Base-by-base conservation (phyloP, 1,140 invertebrate genomes). In the Drosophila bocqueti region DNA sequence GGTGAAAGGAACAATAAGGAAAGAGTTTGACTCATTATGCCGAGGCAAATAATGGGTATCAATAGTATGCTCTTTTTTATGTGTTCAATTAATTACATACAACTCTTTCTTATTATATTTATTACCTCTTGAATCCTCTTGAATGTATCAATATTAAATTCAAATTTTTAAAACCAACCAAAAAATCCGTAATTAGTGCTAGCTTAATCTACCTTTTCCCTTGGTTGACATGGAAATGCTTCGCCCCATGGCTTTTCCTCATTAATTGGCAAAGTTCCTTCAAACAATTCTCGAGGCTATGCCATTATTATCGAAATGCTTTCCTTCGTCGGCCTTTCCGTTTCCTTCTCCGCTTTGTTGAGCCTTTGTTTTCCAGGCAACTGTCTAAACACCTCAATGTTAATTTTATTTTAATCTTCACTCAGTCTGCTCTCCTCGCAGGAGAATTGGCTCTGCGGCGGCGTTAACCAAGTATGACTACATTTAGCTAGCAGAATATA, bases 391-490 rank as follows among this genome's bases (percentile, higher is more conserved):
- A 34, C 31, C 31, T 34, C 31, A 34, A 11, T 34, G 9, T 34
- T 34, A 34, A 10, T 34, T 34, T 34, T 34, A 10, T 10, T 34
- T 11, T 34, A 66, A 34, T 31, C 13, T 38, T 18, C 31, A 60
- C 21, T 62, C 42, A 24, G 24, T 31, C 64, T 16, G 38, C 16
- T 43, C 15, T 24, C 26, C 65, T 71, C 54, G 24, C 31, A 46
- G 57, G 24, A 24, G 64, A 62, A 47, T 71, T 83, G 71, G 76
- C 61, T 62, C 50, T 45, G 65, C 42, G 55, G 49, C 46, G 52
- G 66, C 61, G 57, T 47, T 79, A 79, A 79, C 59, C 69, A 55
- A 21, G 18, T 45, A 45, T 21, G n/a, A 21, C 11, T 45, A 46
- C 18, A 21, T 21, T 45, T 45, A 3, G 10, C 11, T 21, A 1